Conservation (phyloP, 2,113 vertebrate genomes). For the Hyla sarda region DNA sequence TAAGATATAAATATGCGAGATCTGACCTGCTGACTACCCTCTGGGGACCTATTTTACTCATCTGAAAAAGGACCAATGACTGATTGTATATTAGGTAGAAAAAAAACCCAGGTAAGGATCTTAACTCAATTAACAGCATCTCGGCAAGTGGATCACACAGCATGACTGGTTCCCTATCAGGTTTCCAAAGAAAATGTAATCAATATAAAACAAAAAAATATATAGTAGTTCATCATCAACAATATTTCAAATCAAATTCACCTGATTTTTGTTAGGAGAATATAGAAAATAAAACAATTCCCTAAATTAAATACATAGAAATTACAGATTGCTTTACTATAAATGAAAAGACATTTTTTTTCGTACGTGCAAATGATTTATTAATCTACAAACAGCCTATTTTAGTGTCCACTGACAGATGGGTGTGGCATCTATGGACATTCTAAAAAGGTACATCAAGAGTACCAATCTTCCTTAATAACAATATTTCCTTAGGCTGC, state of each 20-base stretch:
- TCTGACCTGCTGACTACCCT: slow-evolving; percentile 8
- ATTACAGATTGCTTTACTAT: too few species aligned
- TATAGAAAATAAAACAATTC: too few species aligned
- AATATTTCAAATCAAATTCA: background rate
- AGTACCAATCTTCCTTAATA: too few species aligned
- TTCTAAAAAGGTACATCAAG: too few species aligned
- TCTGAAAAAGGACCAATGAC: background rate
- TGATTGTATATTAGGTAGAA: background rate
- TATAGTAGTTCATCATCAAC: background rate
- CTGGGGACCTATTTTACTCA: background rate
- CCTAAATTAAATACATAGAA: too few species aligned
- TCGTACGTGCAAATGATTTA: too few species aligned
- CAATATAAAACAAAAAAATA: background rate
- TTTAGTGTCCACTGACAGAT: too few species aligned
- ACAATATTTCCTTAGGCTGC: too few species aligned
- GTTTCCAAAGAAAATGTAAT: background rate
- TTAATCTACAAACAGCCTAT: too few species aligned
- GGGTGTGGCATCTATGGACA: too few species aligned
- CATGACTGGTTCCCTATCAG: background rate
- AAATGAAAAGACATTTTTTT: too few species aligned
- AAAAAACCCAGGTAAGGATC: background rate
- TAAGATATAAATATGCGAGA: slow-evolving; percentile 8
- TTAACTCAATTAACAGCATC: slow-evolving; percentile 26
- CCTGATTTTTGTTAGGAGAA: background rate
- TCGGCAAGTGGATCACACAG: slow-evolving; percentile 4